These are phyloP conservation scores for Microctonus hyperodae DNA, from an alignment of 2,888 invertebrate genomes.

Conservation along the genomic window DNA sequence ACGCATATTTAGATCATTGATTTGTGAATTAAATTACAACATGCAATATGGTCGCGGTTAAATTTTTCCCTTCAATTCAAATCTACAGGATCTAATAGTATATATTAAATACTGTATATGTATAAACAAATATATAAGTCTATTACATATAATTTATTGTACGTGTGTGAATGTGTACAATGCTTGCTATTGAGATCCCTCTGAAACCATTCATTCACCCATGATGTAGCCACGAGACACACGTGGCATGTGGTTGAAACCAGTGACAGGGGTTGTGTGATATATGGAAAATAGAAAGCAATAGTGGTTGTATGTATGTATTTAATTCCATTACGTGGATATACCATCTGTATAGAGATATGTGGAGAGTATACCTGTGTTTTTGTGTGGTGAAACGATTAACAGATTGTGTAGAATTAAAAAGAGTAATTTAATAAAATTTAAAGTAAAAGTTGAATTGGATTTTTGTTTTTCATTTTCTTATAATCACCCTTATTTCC, in stretches of 20 bases:
- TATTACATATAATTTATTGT: too few relatives aligned
- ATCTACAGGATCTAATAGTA: background rate
- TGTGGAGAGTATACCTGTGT: too few relatives aligned
- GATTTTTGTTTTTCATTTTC: background rate
- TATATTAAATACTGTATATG: too few relatives aligned
- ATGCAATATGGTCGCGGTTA: slow-evolving; percentile 16
- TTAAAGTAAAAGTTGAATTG: background rate
- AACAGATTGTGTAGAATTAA: background rate
- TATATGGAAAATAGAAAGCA: slow-evolving; percentile 31
- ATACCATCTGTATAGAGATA: too few relatives aligned
- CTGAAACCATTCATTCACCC: slow-evolving; percentile 33
- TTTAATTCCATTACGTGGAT: slow-evolving; percentile 37
- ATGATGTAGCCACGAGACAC: slow-evolving; percentile 15
- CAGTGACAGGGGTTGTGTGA: slow-evolving; percentile 12
- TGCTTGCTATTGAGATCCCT: background rate
- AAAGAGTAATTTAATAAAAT: background rate
- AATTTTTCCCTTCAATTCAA: slow-evolving; percentile 17
- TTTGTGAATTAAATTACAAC: background rate
- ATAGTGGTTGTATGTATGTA: slow-evolving; percentile 26
- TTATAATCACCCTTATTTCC: background rate
- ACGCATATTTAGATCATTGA: background rate
- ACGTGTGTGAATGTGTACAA: slow-evolving; percentile 9
- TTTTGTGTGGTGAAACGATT: background rate
- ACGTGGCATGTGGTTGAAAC: slow-evolving; percentile 16
- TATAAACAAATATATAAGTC: too few relatives aligned